These are phyloP conservation scores for Macroteleia sp. DNA, from an alignment of 2,888 invertebrate genomes.

Conservation along the genomic window DNA sequence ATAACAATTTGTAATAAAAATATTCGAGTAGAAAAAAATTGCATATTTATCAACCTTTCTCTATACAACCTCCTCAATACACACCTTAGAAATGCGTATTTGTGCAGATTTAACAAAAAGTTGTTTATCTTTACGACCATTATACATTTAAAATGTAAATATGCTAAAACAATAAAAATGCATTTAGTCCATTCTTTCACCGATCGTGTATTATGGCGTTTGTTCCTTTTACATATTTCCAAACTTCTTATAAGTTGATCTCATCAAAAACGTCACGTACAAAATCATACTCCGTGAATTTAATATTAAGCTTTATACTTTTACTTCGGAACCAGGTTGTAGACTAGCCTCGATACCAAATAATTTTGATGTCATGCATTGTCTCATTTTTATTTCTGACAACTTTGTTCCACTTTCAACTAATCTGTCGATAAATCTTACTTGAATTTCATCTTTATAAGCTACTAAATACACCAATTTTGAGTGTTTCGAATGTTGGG, in stretches of 20 bases:
- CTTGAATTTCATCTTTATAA: no score
- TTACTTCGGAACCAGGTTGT: conserved; percentile 40
- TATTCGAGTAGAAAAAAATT: no score
- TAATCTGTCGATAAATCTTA: no score
- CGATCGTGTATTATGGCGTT: not conserved
- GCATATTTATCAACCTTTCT: no score
- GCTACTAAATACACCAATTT: no score
- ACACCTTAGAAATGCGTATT: no score
- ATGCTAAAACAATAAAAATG: conserved; percentile 36
- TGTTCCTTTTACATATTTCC: conserved; percentile 33
- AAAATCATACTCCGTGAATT: conserved; percentile 33
- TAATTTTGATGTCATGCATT: conserved; percentile 9
- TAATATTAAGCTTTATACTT: conserved; percentile 29
- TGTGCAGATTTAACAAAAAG: no score
- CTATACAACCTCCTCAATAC: no score
- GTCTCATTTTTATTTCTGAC: conserved; percentile 33
- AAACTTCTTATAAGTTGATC: not conserved
- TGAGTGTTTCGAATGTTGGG: no score
- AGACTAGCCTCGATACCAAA: conserved; percentile 28
- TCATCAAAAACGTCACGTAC: conserved; percentile 32
- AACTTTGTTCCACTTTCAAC: conserved; percentile 34
- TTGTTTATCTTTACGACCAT: conserved; percentile 22
- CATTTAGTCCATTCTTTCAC: conserved; percentile 39
- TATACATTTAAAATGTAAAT: conserved; percentile 42
- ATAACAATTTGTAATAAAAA: no score